Conservation (phyloP, 2,113 vertebrate genomes). For the Takifugu flavidus region DNA sequence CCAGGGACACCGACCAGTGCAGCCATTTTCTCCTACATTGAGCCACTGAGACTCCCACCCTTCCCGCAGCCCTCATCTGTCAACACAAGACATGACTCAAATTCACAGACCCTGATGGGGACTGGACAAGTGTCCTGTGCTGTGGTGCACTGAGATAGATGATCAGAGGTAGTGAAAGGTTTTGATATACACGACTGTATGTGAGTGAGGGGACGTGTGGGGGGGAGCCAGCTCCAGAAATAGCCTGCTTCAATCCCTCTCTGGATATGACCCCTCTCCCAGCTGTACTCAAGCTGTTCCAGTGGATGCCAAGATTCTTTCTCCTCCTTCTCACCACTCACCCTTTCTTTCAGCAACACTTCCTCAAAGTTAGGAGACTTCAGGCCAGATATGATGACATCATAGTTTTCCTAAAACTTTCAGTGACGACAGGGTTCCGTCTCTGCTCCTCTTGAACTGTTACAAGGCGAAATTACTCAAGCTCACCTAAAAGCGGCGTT, state of each 20-base stretch:
- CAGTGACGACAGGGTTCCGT: constrained; percentile 7
- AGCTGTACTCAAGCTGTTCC: constrained; percentile 62
- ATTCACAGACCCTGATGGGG: constrained; percentile 42
- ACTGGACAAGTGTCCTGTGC: constrained; percentile 26
- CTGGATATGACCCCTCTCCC: constrained; percentile 68
- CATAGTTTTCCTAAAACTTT: constrained; percentile 29
- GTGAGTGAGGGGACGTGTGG: constrained; percentile 49
- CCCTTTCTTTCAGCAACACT: constrained; percentile 39
- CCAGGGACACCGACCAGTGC: constrained; percentile 40
- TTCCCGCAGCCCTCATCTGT: constrained; percentile 30
- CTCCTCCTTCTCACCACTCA: constrained; percentile 38
- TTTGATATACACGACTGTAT: constrained; percentile 68
- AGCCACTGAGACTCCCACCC: constrained; percentile 35
- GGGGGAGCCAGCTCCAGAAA: constrained; percentile 62
- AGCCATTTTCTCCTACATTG: constrained; percentile 58
- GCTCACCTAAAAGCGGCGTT: constrained; percentile 20
- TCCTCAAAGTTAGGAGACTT: constrained; percentile 39
- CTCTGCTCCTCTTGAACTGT: constrained; percentile 11
- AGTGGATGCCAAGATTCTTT: constrained; percentile 62
- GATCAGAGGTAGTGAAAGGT: constrained; percentile 60
- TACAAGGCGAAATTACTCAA: constrained; percentile 19
- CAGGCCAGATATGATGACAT: constrained; percentile 51
- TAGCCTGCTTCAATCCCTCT: constrained; percentile 70
- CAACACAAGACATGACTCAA: constrained; percentile 33
- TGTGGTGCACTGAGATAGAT: constrained; percentile 52